These are phyloP conservation scores for Oxytorus armatus DNA, from an alignment of 2,888 invertebrate genomes.

Conservation along the genomic window DNA sequence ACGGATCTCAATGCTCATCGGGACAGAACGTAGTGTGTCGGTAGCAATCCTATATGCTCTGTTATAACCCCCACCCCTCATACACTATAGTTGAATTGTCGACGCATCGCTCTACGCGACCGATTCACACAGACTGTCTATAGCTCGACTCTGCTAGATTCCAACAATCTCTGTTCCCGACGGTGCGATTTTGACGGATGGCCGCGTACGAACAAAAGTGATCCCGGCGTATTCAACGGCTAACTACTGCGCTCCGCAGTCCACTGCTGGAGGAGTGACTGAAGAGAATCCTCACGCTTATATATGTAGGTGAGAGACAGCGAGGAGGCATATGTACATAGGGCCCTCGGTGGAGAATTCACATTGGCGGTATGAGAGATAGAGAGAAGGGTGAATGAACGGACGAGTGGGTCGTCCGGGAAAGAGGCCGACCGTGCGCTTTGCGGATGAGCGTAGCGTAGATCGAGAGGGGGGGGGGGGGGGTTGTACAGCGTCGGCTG, in stretches of 20 bases:
- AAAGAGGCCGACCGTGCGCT: slow-evolving; percentile 56
- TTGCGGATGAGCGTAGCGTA: slow-evolving; percentile 37
- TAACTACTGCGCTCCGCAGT: slow-evolving; percentile 61
- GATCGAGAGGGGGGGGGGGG: slow-evolving; percentile 46
- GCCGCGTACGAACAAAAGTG: slow-evolving; percentile 75
- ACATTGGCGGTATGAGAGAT: slow-evolving; percentile 26
- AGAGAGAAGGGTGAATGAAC: slow-evolving; percentile 38
- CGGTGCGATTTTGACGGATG: slow-evolving; percentile 74
- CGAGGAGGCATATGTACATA: slow-evolving; percentile 24
- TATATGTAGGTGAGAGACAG: slow-evolving; percentile 3
- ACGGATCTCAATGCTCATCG: slow-evolving; percentile 34
- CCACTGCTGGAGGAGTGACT: slow-evolving; percentile 43
- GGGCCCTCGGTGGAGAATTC: slow-evolving; percentile 40
- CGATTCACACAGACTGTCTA: slow-evolving; percentile 32
- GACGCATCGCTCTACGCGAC: slow-evolving; percentile 46
- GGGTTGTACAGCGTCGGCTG: slow-evolving; percentile 46
- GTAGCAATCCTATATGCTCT: slow-evolving; percentile 29
- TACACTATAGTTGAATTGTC: slow-evolving; percentile 59
- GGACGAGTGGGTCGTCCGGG: slow-evolving; percentile 58
- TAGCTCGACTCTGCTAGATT: slow-evolving; percentile 44
- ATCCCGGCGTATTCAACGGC: slow-evolving; percentile 71
- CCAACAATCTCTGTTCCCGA: slow-evolving; percentile 68
- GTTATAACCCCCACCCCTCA: slow-evolving; percentile 38
- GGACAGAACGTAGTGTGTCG: slow-evolving; percentile 3
- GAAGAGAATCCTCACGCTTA: slow-evolving; percentile 36